These are phyloP conservation scores for Drosophila sulfurigaster DNA, from an alignment of 1,140 invertebrate species.

Conservation along the genomic window DNA sequence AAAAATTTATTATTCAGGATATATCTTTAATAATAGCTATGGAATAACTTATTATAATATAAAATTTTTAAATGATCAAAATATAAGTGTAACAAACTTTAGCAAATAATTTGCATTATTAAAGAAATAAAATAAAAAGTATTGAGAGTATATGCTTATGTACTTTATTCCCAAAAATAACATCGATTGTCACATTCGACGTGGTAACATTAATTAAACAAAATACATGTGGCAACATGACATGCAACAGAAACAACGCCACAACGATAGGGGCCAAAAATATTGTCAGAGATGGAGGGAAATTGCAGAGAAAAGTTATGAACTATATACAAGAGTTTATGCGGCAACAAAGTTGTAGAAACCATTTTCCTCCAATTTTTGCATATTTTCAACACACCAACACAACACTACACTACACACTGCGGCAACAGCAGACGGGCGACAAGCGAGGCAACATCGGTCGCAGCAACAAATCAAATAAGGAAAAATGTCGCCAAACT, in stretches of 20 bases:
- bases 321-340: constrained; percentile 67
- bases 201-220: constrained; percentile 53
- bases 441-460: constrained; percentile 5
- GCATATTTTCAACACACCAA: constrained; percentile 53
- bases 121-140: no score
- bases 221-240: constrained; percentile 55
- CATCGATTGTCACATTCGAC: constrained; percentile 25
- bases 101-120: no score
- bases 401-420: constrained; percentile 3
- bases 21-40: no score
- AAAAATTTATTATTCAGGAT: no score
- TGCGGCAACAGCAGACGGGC: constrained; percentile 16
- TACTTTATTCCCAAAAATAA: no score
- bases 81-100: no score
- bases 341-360: constrained; percentile 47
- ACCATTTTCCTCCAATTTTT: constrained; percentile 75
- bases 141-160: no score
- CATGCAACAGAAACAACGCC: constrained; percentile 26
- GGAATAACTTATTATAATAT: no score
- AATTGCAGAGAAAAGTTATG: constrained; percentile 58
- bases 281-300: not conserved
- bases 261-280: not conserved
- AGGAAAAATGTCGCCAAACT: constrained; percentile 84
- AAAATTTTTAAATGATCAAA: no score
- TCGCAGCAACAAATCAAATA: constrained; percentile 78